Evolutionary conservation across 2,888 invertebrate species (phyloP).

Genomic region (Lysandra bellargus): DNA sequence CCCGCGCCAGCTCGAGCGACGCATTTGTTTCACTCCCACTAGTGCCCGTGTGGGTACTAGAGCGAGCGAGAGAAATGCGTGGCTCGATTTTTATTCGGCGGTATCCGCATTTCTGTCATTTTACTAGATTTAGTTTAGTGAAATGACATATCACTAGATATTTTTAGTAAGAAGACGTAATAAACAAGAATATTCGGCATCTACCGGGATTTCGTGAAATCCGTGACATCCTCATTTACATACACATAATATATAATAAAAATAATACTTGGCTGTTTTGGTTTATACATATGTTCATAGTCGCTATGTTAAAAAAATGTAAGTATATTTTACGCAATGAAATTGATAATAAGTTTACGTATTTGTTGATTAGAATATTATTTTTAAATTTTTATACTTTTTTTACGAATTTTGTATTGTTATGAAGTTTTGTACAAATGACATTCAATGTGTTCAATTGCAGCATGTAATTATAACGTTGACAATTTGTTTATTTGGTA

Average conservation of each 20-base stretch:
- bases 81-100: too few species aligned
- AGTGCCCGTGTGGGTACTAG: too few species aligned
- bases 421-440: slow-evolving; percentile 11
- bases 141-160: too few species aligned
- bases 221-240: too few species aligned
- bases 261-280: background rate
- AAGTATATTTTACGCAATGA: background rate
- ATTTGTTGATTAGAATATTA: background rate
- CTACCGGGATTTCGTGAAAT: too few species aligned
- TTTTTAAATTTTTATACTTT: background rate
- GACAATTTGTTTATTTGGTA: background rate
- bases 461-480: background rate
- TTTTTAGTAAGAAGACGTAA: too few species aligned
- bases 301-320: background rate
- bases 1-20: too few species aligned
- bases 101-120: too few species aligned
- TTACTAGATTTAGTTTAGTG: too few species aligned
- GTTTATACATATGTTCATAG: background rate
- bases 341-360: background rate
- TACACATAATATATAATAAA: background rate
- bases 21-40: too few species aligned
- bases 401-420: background rate
- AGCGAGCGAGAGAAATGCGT: too few species aligned
- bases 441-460: background rate
- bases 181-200: too few species aligned